A percentile compares a stretch with the other conserved stretches of the same genome.
Conservation (phyloP, 2,888 invertebrate species). For the Meghimatium bilineatum region DNA sequence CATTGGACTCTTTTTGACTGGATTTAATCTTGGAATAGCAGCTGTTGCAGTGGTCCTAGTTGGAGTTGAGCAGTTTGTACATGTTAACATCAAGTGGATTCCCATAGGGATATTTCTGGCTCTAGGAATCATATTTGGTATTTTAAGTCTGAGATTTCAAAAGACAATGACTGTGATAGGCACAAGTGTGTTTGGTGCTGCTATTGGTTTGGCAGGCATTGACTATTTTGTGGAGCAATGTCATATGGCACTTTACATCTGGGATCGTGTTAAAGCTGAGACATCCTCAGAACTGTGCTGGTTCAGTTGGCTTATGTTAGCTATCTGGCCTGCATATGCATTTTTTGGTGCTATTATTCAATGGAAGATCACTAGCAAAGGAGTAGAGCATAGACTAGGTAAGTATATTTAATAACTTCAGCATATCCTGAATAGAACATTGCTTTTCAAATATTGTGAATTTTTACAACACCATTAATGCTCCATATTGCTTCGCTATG, state of each 20-base stretch:
- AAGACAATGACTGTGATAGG: conserved; percentile 86
- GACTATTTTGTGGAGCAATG: conserved; percentile 87
- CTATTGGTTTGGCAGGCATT: conserved; percentile 83
- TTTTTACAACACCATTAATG: too few species aligned
- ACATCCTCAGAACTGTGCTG: conserved; percentile 81
- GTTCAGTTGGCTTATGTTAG: conserved; percentile 86
- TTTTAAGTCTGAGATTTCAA: conserved; percentile 86
- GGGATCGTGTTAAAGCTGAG: conserved; percentile 82
- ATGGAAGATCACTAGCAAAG: conserved; percentile 84
- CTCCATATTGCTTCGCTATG: too few species aligned
- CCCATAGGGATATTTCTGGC: conserved; percentile 84
- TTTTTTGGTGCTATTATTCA: conserved; percentile 84
- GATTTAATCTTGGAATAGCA: conserved; percentile 85
- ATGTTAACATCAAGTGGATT: conserved; percentile 83
- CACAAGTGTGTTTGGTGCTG: conserved; percentile 87
- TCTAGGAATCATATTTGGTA: conserved; percentile 84
- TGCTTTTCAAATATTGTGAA: too few species aligned
- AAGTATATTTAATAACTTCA: conserved; percentile 54
- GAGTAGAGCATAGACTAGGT: conserved; percentile 77
- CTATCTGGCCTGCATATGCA: conserved; percentile 85
- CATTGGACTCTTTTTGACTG: conserved; percentile 88
- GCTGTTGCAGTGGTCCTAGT: conserved; percentile 73
- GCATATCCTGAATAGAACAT: too few species aligned
- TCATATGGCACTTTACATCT: conserved; percentile 83
- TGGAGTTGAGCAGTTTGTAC: conserved; percentile 80